Percentiles rank a stretch among this genome's conserved stretches.
Conservation (phyloP, 2,797 vertebrate species). For the Pelodytes ibericus region DNA sequence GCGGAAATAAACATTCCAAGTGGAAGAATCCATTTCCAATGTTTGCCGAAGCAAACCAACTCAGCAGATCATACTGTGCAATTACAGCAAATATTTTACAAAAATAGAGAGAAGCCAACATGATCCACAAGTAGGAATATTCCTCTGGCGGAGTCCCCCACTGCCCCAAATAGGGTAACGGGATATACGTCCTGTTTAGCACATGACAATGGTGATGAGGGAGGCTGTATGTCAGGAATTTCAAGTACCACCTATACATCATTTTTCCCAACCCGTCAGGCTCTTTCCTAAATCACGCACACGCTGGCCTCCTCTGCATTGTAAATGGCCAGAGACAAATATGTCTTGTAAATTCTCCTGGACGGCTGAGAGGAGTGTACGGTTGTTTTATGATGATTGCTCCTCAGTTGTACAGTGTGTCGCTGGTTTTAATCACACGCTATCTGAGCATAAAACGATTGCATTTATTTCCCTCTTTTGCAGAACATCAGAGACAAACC, state of each 20-base stretch:
- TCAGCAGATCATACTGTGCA: too few relatives aligned
- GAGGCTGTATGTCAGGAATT: background rate
- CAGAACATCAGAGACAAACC: constrained; percentile 8
- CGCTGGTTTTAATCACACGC: constrained; percentile 31
- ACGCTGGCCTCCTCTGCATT: constrained; percentile 30
- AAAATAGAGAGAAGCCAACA: background rate
- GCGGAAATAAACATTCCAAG: too few relatives aligned
- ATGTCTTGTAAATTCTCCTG: constrained; percentile 17
- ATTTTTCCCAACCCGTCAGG: background rate
- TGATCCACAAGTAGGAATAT: too few relatives aligned
- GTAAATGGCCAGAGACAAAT: constrained; percentile 22
- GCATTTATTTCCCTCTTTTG: constrained; percentile 32
- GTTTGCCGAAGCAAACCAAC: too few relatives aligned
- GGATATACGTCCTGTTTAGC: background rate
- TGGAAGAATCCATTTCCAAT: too few relatives aligned
- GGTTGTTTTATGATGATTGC: constrained; percentile 29
- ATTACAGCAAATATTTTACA: too few relatives aligned
- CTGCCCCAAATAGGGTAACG: background rate
- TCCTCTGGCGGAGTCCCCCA: too few relatives aligned
- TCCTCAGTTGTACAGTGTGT: constrained; percentile 14
- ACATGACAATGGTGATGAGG: background rate
- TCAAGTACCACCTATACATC: background rate
- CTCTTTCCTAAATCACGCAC: background rate
- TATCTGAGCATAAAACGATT: constrained; percentile 39
- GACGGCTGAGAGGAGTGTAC: constrained; percentile 5